Conservation (phyloP, 2,113 vertebrate genomes). For the Dasyurus viverrinus region DNA sequence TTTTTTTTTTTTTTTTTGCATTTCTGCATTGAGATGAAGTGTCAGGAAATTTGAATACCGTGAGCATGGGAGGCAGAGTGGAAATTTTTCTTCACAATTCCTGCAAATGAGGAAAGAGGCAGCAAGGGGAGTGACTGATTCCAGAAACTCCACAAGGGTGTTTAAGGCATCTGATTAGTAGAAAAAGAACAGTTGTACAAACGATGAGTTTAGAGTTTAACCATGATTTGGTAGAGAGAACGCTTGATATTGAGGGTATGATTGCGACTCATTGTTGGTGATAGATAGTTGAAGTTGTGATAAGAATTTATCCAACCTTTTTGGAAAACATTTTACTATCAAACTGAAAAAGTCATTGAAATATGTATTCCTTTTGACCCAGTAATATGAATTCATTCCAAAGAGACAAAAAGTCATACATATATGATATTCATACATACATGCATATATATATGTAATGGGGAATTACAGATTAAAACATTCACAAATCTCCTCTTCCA, state of each 20-base stretch:
- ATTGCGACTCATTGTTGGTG: not conserved
- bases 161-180: not conserved
- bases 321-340: not conserved
- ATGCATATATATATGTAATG: not conserved
- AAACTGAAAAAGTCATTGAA: not conserved
- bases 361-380: not conserved
- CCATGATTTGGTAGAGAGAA: not conserved
- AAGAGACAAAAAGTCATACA: not conserved
- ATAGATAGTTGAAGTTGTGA: not conserved
- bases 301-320: not conserved
- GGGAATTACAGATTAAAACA: not conserved
- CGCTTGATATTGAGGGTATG: not conserved
- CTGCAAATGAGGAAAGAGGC: not conserved
- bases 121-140: not conserved
- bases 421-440: not conserved
- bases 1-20: not conserved
- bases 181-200: not conserved
- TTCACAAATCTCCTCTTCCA: not conserved
- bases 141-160: not conserved
- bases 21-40: not conserved
- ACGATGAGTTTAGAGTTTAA: no score
- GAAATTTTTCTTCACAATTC: not conserved
- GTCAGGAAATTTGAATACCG: not conserved
- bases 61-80: not conserved
- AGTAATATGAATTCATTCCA: not conserved